Evolutionary conservation across 1,140 invertebrate species (phyloP).

Genomic region (Akabosia matsudoensis): DNA sequence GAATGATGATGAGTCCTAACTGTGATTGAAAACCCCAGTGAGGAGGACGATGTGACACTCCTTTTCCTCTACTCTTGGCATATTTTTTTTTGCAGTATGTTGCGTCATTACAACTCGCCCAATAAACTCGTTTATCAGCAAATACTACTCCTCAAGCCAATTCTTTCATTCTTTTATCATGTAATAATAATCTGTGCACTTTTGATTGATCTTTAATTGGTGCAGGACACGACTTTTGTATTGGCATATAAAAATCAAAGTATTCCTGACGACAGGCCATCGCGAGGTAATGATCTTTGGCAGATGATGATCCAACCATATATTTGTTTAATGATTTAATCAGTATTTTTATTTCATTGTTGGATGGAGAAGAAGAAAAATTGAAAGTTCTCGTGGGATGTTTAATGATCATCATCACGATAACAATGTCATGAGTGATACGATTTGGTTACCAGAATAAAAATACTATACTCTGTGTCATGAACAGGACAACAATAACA

Average conservation of each 20-base stretch:
- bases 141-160: background rate
- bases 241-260: background rate
- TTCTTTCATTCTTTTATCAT: too few species aligned
- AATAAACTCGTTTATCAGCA: background rate
- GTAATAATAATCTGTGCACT: too few species aligned
- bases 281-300: background rate
- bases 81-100: too few species aligned
- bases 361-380: conserved; percentile 4
- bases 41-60: conserved; percentile 10
- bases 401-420: background rate
- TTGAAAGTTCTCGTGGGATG: background rate
- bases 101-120: background rate
- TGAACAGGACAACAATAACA: too few species aligned
- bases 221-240: background rate
- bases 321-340: conserved; percentile 5
- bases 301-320: conserved; percentile 4
- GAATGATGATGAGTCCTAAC: background rate
- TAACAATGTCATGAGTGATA: too few species aligned
- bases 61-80: background rate
- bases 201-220: conserved; percentile 12
- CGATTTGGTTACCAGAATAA: background rate
- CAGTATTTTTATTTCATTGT: conserved; percentile 5
- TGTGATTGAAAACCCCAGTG: background rate
- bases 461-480: background rate
- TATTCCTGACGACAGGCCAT: background rate